phyloP scores from a whole-genome alignment of 2,113 vertebrate genomes.

The Rattus norvegicus region GRCr8 NC_086019.1:131461001-131461500 shows the following conservation, averaged over 20 bases:
- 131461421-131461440: not conserved
- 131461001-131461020: not conserved
- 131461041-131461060: not conserved
- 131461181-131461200: not conserved
- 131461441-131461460: not conserved
- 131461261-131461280: not conserved
- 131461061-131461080: not conserved
- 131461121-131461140: not conserved
- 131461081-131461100: not conserved
- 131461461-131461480: not conserved
- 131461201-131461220: not conserved
- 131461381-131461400: not conserved
- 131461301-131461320: not conserved
- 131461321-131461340: not conserved
- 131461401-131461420: not conserved
- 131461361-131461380: not conserved
- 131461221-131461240: not conserved
- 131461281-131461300: not conserved
- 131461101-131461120: not conserved
- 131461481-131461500: not conserved
- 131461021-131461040: too few species aligned
- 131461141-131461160: not conserved
- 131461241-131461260: not conserved
- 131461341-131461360: not conserved
- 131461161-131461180: not conserved